Evolutionary conservation across 2,113 vertebrate species (phyloP).

Genomic region (Tor tambroides): DNA sequence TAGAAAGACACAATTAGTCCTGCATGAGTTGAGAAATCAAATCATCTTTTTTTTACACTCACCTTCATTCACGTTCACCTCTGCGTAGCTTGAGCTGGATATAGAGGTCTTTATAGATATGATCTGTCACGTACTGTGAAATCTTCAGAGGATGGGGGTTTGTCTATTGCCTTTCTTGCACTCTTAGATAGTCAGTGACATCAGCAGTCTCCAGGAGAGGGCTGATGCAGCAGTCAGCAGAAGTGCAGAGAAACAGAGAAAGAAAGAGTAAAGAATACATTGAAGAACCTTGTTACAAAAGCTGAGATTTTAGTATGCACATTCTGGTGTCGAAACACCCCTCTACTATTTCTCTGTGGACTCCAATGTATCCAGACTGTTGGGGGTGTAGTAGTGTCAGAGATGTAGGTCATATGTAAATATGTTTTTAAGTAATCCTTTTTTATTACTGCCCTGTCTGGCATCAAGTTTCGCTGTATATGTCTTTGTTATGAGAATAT

Average conservation of each 20-base stretch:
- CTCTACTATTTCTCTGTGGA: neutral
- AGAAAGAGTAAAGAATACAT: too few species aligned
- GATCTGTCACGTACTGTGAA: too few species aligned
- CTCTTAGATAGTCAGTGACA: too few species aligned
- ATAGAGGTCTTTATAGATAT: too few species aligned
- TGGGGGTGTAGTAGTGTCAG: slow-evolving; percentile 25
- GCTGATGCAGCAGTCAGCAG: neutral
- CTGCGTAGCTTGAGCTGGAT: too few species aligned
- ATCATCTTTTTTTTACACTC: neutral
- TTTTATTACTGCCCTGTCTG: slow-evolving; percentile 36
- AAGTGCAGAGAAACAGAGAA: neutral
- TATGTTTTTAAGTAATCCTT: slow-evolving; percentile 21
- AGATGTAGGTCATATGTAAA: slow-evolving; percentile 48
- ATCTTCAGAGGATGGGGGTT: too few species aligned
- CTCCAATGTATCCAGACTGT: neutral
- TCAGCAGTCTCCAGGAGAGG: neutral
- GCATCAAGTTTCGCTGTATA: neutral
- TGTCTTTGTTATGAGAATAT: neutral
- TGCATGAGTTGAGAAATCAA: neutral
- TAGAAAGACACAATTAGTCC: neutral
- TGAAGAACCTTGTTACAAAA: neutral
- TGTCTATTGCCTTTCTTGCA: too few species aligned
- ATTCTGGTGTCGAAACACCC: neutral
- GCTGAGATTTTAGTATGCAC: neutral
- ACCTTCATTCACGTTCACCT: too few species aligned